These are phyloP conservation scores for Synergus laeviventris DNA, from an alignment of 2,888 invertebrate genomes.

Conservation along the genomic window DNA sequence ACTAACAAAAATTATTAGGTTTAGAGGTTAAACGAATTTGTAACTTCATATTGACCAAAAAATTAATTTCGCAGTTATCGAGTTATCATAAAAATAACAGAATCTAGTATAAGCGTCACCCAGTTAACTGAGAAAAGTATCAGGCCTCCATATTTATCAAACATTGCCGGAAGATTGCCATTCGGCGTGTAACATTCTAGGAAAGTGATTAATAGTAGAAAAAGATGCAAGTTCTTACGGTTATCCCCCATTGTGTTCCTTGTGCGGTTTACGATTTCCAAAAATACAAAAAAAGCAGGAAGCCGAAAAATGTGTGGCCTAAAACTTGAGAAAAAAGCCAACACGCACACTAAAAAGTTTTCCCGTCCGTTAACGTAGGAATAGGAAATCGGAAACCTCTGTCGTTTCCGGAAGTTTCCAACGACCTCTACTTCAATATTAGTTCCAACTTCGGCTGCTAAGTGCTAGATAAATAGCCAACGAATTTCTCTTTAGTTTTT, in stretches of 20 bases:
- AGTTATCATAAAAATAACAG: not conserved
- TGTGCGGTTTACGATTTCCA: constrained; percentile 42
- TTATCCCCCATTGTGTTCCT: constrained; percentile 69
- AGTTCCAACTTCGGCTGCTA: not conserved
- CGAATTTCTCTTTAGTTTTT: not conserved
- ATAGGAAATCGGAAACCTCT: constrained; percentile 28
- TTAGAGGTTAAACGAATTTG: not conserved
- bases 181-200: not conserved
- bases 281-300: constrained; percentile 29
- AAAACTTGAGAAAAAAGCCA: constrained; percentile 1
- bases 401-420: not conserved
- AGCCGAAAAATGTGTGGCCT: constrained; percentile 7
- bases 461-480: not conserved
- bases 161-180: constrained; percentile 6
- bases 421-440: constrained; percentile 15
- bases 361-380: not conserved
- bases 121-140: not conserved
- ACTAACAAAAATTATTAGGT: not conserved
- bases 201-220: constrained; percentile 13
- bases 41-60: not conserved
- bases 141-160: constrained; percentile 27
- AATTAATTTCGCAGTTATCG: not conserved
- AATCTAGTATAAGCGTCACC: constrained; percentile 2
- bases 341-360: not conserved
- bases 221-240: constrained; percentile 64